A percentile compares a stretch with the other conserved stretches of the same genome.
Evolutionary conservation across 2,888 invertebrate genomes (phyloP).

Genomic region (Tuta absoluta): DNA sequence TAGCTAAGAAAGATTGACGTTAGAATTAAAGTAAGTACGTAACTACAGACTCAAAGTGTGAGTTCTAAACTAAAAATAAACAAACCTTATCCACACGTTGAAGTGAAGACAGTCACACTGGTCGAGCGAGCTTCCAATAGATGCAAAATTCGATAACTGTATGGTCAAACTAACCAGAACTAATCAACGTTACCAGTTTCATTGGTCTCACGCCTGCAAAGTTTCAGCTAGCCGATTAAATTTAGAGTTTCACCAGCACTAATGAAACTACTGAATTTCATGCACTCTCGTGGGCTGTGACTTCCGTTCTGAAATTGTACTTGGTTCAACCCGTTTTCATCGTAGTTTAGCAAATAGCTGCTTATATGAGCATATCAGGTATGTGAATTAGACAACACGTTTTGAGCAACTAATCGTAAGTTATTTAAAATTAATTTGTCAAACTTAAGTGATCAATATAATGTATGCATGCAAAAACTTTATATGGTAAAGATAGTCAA

Average conservation of each 20-base stretch:
- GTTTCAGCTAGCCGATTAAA: conserved; percentile 65
- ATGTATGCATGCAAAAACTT: no score
- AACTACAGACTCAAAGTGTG: background rate
- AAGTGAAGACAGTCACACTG: conserved; percentile 14
- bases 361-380: no score
- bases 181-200: conserved; percentile 58
- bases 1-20: no score
- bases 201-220: conserved; percentile 42
- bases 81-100: conserved; percentile 3
- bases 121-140: conserved; percentile 36
- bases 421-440: no score
- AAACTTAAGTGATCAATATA: no score
- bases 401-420: no score
- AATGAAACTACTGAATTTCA: conserved; percentile 36
- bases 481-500: no score
- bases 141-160: conserved; percentile 55
- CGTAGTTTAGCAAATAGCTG: no score
- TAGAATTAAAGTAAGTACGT: no score
- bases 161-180: conserved; percentile 65
- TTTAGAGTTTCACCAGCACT: conserved; percentile 57
- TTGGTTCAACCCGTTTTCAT: background rate
- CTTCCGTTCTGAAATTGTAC: conserved; percentile 11
- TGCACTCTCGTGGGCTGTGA: conserved; percentile 34
- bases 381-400: no score
- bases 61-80: background rate